Percentiles rank a stretch among this genome's conserved stretches.
Conservation (phyloP, 1,140 invertebrate species). For the Philotrypesis tridentata region DNA sequence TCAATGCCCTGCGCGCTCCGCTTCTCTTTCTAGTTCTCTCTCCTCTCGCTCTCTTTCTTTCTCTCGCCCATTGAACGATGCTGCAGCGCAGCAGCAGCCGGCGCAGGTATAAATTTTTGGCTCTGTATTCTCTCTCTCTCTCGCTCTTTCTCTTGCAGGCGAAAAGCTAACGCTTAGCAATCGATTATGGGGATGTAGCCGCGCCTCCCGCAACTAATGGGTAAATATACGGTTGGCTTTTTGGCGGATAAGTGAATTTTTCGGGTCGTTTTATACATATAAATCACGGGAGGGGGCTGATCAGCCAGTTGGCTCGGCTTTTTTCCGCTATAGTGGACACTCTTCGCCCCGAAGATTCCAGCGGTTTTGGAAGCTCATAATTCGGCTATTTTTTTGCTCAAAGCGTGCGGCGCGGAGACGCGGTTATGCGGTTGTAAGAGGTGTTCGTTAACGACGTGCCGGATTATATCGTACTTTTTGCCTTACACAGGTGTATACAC, state of each 20-base stretch:
- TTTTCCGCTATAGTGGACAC: too few relatives aligned
- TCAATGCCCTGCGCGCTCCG: slow-evolving; percentile 57
- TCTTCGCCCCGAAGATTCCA: too few relatives aligned
- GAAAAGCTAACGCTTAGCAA: slow-evolving; percentile 15
- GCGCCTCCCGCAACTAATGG: background rate
- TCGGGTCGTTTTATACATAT: background rate
- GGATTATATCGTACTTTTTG: slow-evolving; percentile 26
- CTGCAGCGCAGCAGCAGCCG: slow-evolving; percentile 67
- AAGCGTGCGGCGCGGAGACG: background rate
- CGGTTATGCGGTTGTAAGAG: slow-evolving; percentile 32
- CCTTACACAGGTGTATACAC: too few relatives aligned
- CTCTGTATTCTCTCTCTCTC: too few relatives aligned
- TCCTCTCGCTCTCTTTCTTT: slow-evolving; percentile 52
- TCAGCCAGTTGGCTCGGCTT: background rate
- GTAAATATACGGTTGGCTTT: background rate
- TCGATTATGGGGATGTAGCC: background rate
- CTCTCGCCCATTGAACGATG: slow-evolving; percentile 61
- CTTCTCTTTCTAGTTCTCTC: slow-evolving; percentile 53
- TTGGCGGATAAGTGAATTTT: background rate
- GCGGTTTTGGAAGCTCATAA: too few relatives aligned
- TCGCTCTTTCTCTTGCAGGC: slow-evolving; percentile 54
- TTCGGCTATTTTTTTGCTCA: too few relatives aligned
- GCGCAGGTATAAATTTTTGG: slow-evolving; percentile 73
- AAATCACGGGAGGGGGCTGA: background rate
- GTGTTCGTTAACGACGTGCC: slow-evolving; percentile 42